These are phyloP conservation scores for Ramphastos sulfuratus DNA, from an alignment of 2,113 vertebrate species.

Conservation along the genomic window DNA sequence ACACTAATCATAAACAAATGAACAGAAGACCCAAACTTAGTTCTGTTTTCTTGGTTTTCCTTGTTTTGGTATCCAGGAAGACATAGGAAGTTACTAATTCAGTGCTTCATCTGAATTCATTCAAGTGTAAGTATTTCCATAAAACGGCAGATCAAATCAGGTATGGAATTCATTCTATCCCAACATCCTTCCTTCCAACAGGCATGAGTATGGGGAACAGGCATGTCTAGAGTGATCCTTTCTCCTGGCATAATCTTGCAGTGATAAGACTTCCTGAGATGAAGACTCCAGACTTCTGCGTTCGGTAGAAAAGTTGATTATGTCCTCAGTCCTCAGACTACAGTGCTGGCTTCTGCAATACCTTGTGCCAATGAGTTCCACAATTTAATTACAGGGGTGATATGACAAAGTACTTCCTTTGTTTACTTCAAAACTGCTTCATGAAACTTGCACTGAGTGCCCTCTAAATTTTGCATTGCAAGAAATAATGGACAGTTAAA, in stretches of 20 bases:
- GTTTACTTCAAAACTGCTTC: slow-evolving; percentile 5
- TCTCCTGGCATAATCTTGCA: not conserved
- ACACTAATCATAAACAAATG: too few species aligned
- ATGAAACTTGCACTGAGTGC: not conserved
- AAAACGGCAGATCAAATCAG: not conserved
- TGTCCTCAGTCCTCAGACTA: slow-evolving; percentile 12
- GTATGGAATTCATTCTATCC: not conserved
- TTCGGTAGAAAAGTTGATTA: not conserved
- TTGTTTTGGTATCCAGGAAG: not conserved
- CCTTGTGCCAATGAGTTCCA: slow-evolving; percentile 1
- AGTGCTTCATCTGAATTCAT: not conserved
- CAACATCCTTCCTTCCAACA: not conserved
- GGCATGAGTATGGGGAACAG: not conserved
- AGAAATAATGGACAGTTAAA: not conserved
- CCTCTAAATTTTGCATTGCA: not conserved
- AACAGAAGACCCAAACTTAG: not conserved
- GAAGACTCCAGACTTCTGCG: slow-evolving; percentile 20
- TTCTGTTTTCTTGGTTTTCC: not conserved
- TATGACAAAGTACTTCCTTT: slow-evolving; percentile 20
- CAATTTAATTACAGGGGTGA: not conserved
- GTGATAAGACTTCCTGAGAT: not conserved
- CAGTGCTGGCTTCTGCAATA: slow-evolving; percentile 1
- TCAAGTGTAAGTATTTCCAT: not conserved
- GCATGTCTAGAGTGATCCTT: not conserved
- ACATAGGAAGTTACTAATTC: fast-evolving